Percentiles rank a stretch among this genome's conserved stretches.
These are phyloP conservation scores for Sebastes kiyomatsui DNA, from an alignment of 2,797 vertebrate species.

Conservation along the genomic window DNA sequence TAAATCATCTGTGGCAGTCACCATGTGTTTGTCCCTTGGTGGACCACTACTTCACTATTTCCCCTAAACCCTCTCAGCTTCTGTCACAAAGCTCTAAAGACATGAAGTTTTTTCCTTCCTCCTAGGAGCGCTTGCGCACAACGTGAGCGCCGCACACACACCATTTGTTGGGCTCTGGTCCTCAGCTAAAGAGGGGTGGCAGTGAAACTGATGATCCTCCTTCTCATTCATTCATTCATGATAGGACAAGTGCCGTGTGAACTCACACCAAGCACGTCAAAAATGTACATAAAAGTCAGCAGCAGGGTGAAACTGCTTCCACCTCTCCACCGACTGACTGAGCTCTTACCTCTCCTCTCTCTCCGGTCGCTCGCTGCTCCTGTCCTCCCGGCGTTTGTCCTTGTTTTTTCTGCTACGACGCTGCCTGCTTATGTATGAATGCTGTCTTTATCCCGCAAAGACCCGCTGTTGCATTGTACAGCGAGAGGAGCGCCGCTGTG, in stretches of 20 bases:
- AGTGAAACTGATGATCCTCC: slow-evolving; percentile 50
- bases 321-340: slow-evolving; percentile 19
- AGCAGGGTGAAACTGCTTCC: slow-evolving; percentile 10
- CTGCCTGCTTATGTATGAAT: slow-evolving; percentile 56
- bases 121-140: slow-evolving; percentile 74
- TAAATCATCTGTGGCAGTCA: not conserved
- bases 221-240: slow-evolving; percentile 44
- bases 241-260: slow-evolving; percentile 53
- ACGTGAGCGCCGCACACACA: slow-evolving; percentile 53
- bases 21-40: not conserved
- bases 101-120: slow-evolving; percentile 45
- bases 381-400: slow-evolving; percentile 71
- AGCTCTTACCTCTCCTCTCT: slow-evolving; percentile 73
- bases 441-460: slow-evolving; percentile 73
- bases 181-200: slow-evolving; percentile 52
- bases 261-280: slow-evolving; percentile 49
- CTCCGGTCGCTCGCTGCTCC: slow-evolving; percentile 66
- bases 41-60: not conserved
- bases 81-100: slow-evolving; percentile 18
- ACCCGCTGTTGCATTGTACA: slow-evolving; percentile 71
- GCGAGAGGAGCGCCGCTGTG: slow-evolving; percentile 37
- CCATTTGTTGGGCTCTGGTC: slow-evolving; percentile 59
- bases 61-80: not conserved
- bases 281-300: slow-evolving; percentile 7
- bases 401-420: slow-evolving; percentile 65